Base-by-base conservation (phyloP, 1,140 invertebrate species). In the Drosophila dunni region DNA sequence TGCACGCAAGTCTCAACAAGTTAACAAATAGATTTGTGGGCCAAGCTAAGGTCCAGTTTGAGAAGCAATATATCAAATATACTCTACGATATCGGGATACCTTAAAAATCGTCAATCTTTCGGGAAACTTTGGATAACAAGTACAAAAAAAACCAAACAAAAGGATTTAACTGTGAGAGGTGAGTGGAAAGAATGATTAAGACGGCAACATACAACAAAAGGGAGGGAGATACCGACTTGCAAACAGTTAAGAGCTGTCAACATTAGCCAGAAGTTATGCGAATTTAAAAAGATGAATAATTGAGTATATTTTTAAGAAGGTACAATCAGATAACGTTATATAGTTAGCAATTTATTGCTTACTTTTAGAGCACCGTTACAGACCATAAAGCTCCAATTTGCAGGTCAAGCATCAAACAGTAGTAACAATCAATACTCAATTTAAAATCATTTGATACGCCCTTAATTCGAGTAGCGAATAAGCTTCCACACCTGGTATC, bases 1-100 rank as follows among this genome's bases (percentile, higher is more conserved):
- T 79, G 83, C 82, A 82, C 75, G 79, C 83, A 77, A 83, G 68
- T 40, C 54, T 56, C 7, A 62, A 36, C 38, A 15, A 66, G 44
- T 40, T 34, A 44, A 60, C 62, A 48, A 69, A 75, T 45, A 61
- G 61, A 74, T 61, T 75, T 71, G 73, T 81, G 79, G 77, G 78
- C 69, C 79, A 81, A 77, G 73, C 71, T 70, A 50, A 44, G 34
- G 56, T 42, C 46, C 51, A 63, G 53, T 15, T 51, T 63, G 51
- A 13, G 9, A 42, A 63, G 46, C 48, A 17, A 48, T 7, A 13
- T 33, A n/a, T n/a, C n/a, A n/a, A n/a, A n/a, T n/a, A 20, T 38
- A 38, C 13, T 44, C 36, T 62, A 2, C 24, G 0, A 40, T 15
- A 62, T 20, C 8, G 3, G n/a, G 34, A 50, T 61, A 42, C 24